phyloP scores from a whole-genome alignment of 2,797 vertebrate species.

The Mallotus villosus region DNA sequence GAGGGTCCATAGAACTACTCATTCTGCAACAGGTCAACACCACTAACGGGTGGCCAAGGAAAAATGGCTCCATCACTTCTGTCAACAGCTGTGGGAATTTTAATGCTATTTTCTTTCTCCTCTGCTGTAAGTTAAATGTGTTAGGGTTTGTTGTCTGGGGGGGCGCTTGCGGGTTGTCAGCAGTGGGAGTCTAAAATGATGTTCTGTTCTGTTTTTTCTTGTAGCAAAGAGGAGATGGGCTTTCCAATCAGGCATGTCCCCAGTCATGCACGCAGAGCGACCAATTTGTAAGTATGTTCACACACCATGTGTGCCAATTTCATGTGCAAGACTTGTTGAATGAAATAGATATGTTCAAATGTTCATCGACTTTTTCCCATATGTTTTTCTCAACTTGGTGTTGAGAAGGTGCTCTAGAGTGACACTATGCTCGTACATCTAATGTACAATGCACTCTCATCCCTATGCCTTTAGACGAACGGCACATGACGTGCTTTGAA shows the following conservation, averaged over 20 bases:
- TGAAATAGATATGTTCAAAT: neutral
- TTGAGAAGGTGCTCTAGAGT: too few species aligned
- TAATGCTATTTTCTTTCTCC: conserved; percentile 60
- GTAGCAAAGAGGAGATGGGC: conserved; percentile 73
- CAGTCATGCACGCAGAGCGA: conserved; percentile 50
- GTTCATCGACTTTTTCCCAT: neutral
- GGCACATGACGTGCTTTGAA: too few species aligned
- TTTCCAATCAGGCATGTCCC: neutral
- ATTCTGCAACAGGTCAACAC: conserved; percentile 50
- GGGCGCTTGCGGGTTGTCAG: neutral
- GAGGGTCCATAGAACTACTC: conserved; percentile 28
- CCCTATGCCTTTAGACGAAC: too few species aligned
- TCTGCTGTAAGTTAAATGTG: conserved; percentile 64
- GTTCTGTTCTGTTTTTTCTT: conserved; percentile 7
- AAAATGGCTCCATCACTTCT: conserved; percentile 65
- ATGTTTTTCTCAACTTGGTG: too few species aligned
- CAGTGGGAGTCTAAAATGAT: neutral
- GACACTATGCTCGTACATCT: neutral
- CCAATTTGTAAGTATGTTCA: conserved; percentile 65
- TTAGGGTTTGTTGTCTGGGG: neutral
- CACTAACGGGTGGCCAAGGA: conserved; percentile 30
- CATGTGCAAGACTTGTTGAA: neutral
- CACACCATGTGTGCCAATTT: neutral
- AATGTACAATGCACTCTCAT: neutral
- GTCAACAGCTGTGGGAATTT: conserved; percentile 45